Evolutionary conservation across 2,888 invertebrate genomes (phyloP), one percentile per base, ranked within the genome.

Genomic region (Punctoribates punctum): DNA sequence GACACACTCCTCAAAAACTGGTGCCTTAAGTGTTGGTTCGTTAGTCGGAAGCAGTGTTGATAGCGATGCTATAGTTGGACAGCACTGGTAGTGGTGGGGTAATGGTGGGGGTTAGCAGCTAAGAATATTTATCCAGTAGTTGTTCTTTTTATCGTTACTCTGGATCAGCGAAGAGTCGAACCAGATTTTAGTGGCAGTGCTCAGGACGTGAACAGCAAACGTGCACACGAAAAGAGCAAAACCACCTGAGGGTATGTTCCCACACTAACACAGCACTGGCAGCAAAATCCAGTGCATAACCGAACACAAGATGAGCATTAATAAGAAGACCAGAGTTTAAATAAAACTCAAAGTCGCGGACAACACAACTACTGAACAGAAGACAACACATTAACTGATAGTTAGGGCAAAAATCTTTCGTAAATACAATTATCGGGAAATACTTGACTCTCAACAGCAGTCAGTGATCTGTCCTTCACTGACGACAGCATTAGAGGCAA

Each of bases 71-170:
- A 65, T 38, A 8, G 25, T 34, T 57, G 51, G 23, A 11, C 57
- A 57, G 57, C 25, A 11, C 57, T 25, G 57, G 65, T 29, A 65
- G 38, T 65, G 34, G 34, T 65, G 65, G 65, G 57, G 65, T 29
- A 65, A 20, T 65, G 34, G 34, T 65, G 65, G 65, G 65, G 65
- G 46, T 73, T 34, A 4, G 29, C 6, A 13, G 25, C 23, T 57
- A 25, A 23, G 20, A 23, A 57, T 23, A 25, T 57, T 20, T 15
- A 51, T 51, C 6, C 34, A 34, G 73, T 73, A 54, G 15, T 73
- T 51, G 73, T 73, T 73, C 73, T 51, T 51, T 51, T 54, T 34
- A 54, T 73, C 73, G 42, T 72, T 62, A 17, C 67, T 20, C 11
- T 27, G 62, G 25, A 75, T 60, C 51, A 11, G 23, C 25, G 25